A percentile compares a stretch with the other conserved stretches of the same genome.
These are phyloP conservation scores for Momotus momota DNA, from an alignment of 2,797 vertebrate species.

Conservation along the genomic window DNA sequence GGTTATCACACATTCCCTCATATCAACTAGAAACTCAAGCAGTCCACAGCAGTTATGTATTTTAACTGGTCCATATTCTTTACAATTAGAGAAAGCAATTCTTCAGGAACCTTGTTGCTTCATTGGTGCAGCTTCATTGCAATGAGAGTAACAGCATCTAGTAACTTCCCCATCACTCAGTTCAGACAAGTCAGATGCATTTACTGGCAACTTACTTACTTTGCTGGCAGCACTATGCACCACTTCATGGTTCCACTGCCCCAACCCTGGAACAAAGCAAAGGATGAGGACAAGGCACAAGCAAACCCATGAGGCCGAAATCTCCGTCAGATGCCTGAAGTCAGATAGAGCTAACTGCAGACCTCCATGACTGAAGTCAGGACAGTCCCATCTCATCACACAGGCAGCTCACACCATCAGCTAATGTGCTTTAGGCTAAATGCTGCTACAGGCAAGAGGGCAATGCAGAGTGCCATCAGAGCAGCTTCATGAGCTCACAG, in stretches of 20 bases:
- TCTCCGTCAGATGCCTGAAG: background rate
- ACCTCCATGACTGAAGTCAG: conserved; percentile 79
- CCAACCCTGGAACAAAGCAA: background rate
- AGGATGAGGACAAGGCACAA: background rate
- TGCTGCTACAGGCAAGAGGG: background rate
- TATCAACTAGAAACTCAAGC: background rate
- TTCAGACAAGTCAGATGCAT: background rate
- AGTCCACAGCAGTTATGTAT: rapidly evolving
- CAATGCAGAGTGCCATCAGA: rapidly evolving
- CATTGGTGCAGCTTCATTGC: background rate
- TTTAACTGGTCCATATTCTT: background rate
- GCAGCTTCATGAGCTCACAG: background rate
- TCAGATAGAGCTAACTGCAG: conserved; percentile 86
- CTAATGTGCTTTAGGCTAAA: background rate
- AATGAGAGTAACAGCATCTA: background rate
- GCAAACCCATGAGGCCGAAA: background rate
- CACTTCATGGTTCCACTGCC: rapidly evolving
- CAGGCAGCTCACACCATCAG: conserved; percentile 47
- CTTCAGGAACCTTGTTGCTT: background rate
- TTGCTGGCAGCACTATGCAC: background rate
- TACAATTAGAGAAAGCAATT: background rate
- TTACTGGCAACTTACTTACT: conserved; percentile 1
- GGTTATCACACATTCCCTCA: background rate
- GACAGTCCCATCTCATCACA: conserved; percentile 78
- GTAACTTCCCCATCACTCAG: background rate